A percentile compares a stretch with the other conserved stretches of the same genome.
These are phyloP conservation scores for Ondatra zibethicus DNA, from an alignment of 2,113 vertebrate species.

Conservation along the genomic window DNA sequence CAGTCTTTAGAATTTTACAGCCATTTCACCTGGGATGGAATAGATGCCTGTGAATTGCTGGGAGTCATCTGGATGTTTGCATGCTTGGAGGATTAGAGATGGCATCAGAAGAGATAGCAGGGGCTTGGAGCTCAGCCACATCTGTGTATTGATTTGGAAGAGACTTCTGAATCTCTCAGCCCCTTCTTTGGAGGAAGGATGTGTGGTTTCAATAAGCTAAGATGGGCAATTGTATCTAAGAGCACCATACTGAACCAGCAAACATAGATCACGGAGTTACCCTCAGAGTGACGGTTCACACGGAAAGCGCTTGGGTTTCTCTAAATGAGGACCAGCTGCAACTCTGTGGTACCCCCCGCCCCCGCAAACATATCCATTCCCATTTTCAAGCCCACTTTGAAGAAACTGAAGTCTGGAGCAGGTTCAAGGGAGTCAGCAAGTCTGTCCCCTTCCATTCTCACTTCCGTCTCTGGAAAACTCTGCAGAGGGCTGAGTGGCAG, in stretches of 20 bases:
- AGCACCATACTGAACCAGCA: slow-evolving; percentile 68
- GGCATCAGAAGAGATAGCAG: neutral
- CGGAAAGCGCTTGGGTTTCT: slow-evolving; percentile 66
- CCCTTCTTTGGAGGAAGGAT: slow-evolving; percentile 44
- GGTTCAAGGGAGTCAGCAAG: slow-evolving; percentile 30
- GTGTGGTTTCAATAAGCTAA: slow-evolving; percentile 31
- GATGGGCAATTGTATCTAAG: slow-evolving; percentile 63
- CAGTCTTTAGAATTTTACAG: slow-evolving; percentile 7
- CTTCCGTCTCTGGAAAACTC: slow-evolving; percentile 25
- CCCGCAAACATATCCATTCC: slow-evolving; percentile 53
- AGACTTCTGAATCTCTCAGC: slow-evolving; percentile 49
- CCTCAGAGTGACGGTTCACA: slow-evolving; percentile 64
- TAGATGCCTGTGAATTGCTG: slow-evolving; percentile 18
- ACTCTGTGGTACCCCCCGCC: slow-evolving; percentile 62
- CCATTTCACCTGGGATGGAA: slow-evolving; percentile 29
- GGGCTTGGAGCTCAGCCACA: neutral
- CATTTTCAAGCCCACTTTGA: slow-evolving; percentile 39
- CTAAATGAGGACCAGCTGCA: slow-evolving; percentile 75
- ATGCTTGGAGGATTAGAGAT: neutral
- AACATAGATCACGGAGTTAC: slow-evolving; percentile 75
- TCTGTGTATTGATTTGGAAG: slow-evolving; percentile 66
- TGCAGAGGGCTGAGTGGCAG: slow-evolving; percentile 25
- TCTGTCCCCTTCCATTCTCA: neutral
- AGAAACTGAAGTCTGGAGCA: slow-evolving; percentile 34
- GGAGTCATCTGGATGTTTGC: slow-evolving; percentile 36